These are phyloP conservation scores for Palythoa heliodiscus DNA, from an alignment of 92 coral and sea anemone genomes.

Conservation along the genomic window DNA sequence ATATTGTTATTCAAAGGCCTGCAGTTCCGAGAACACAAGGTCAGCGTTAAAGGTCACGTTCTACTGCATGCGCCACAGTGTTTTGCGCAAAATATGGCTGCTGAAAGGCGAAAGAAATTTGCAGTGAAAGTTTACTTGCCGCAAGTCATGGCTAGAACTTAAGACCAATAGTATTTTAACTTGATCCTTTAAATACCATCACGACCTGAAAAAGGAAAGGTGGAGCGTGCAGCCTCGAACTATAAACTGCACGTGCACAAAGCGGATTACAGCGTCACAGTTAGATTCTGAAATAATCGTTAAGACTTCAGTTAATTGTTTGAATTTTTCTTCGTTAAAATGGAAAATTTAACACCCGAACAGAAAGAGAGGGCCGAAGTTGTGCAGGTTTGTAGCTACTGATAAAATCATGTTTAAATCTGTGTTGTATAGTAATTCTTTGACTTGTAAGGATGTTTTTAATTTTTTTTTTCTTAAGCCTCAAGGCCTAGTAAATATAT, in stretches of 20 bases:
- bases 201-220: neutral
- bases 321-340: neutral
- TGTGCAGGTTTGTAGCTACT: slow-evolving; percentile 45
- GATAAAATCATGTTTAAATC: neutral
- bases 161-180: neutral
- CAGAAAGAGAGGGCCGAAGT: slow-evolving; percentile 63
- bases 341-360: slow-evolving; percentile 64
- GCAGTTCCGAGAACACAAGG: neutral
- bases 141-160: neutral
- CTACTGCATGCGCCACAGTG: neutral
- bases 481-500: no score
- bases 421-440: no score
- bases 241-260: neutral
- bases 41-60: neutral
- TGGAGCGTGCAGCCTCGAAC: neutral
- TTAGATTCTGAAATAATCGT: neutral
- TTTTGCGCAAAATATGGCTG: neutral
- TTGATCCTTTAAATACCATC: neutral
- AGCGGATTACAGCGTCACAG: neutral
- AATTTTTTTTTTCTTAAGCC: no score
- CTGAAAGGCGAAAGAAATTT: neutral
- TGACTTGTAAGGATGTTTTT: neutral
- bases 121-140: neutral
- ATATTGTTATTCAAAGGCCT: neutral
- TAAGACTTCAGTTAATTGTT: neutral